Evolutionary conservation across 2,797 vertebrate species (phyloP).

Genomic region (Rhinogobio ventralis): DNA sequence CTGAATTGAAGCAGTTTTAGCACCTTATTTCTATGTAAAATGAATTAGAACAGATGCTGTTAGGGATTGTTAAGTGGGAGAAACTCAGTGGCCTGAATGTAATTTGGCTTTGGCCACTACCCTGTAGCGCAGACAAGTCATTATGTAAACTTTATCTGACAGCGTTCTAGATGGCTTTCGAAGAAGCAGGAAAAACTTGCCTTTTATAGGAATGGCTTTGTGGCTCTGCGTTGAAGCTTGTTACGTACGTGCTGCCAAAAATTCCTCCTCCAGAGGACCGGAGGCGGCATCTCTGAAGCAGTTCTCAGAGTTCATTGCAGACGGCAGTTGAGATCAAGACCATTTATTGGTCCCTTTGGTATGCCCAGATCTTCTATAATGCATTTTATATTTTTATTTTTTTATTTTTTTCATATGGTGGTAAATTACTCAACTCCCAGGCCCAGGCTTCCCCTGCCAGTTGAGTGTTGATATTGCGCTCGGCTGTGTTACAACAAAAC

Average conservation of each 20-base stretch:
- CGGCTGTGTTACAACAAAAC: slow-evolving; percentile 32
- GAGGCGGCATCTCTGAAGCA: slow-evolving; percentile 11
- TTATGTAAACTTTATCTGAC: slow-evolving; percentile 55
- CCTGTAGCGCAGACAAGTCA: slow-evolving; percentile 36
- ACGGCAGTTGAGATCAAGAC: slow-evolving; percentile 46
- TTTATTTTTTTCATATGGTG: slow-evolving; percentile 40
- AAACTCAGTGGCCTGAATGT: slow-evolving; percentile 43
- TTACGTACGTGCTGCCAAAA: slow-evolving; percentile 30
- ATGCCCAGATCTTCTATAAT: slow-evolving; percentile 38
- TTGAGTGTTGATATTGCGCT: slow-evolving; percentile 43
- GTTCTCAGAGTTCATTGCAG: slow-evolving; percentile 48
- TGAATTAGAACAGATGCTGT: slow-evolving; percentile 14
- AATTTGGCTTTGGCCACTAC: slow-evolving; percentile 31
- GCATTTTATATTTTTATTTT: no score
- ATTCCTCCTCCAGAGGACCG: slow-evolving; percentile 13
- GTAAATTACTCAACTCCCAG: slow-evolving; percentile 47
- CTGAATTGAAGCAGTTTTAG: not conserved
- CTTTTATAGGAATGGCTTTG: slow-evolving; percentile 6
- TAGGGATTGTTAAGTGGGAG: slow-evolving; percentile 25
- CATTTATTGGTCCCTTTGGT: slow-evolving; percentile 48
- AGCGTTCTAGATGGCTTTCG: slow-evolving; percentile 33
- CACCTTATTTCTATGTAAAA: not conserved
- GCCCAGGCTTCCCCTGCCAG: slow-evolving; percentile 3
- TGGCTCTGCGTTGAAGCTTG: slow-evolving; percentile 1
- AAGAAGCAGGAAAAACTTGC: slow-evolving; percentile 18